Conservation (phyloP, 2,888 invertebrate species). For the Charanyca ferruginea region DNA sequence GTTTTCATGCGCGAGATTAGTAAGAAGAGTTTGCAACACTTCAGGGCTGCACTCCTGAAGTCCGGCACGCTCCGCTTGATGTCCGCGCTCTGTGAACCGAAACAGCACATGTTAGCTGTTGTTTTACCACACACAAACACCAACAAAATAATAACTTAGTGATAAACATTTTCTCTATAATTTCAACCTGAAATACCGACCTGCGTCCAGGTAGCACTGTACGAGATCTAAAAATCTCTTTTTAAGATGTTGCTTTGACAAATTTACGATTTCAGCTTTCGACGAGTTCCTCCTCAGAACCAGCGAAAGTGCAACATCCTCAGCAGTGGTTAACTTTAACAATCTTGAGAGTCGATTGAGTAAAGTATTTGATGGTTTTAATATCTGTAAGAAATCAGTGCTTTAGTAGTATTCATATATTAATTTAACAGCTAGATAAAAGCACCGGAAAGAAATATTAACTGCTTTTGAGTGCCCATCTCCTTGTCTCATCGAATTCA, state of each 20-base stretch:
- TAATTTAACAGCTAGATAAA: constrained; percentile 33
- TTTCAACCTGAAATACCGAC: constrained; percentile 78
- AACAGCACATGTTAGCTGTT: constrained; percentile 28
- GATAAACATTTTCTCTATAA: constrained; percentile 4
- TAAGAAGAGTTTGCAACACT: constrained; percentile 95
- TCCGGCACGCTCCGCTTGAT: constrained; percentile 94
- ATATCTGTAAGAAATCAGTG: constrained; percentile 91
- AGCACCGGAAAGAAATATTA: constrained; percentile 44
- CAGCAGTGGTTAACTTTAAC: constrained; percentile 96
- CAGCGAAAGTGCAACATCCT: constrained; percentile 97
- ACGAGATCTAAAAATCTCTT: constrained; percentile 96
- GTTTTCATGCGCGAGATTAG: constrained; percentile 91
- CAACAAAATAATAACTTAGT: no score
- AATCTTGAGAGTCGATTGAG: constrained; percentile 96
- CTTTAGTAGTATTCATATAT: constrained; percentile 48
- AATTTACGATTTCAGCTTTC: constrained; percentile 93
- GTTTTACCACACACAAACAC: constrained; percentile 6
- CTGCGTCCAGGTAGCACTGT: constrained; percentile 96
- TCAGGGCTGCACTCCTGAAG: constrained; percentile 97
- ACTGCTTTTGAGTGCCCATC: constrained; percentile 46
- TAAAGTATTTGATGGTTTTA: constrained; percentile 95
- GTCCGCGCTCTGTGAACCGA: constrained; percentile 90
- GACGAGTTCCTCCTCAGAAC: constrained; percentile 95
- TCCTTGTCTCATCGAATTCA: constrained; percentile 30
- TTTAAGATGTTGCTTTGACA: constrained; percentile 95